Conservation (phyloP, 2,113 vertebrate genomes). For the Cyprinodon brontotheroides region DNA sequence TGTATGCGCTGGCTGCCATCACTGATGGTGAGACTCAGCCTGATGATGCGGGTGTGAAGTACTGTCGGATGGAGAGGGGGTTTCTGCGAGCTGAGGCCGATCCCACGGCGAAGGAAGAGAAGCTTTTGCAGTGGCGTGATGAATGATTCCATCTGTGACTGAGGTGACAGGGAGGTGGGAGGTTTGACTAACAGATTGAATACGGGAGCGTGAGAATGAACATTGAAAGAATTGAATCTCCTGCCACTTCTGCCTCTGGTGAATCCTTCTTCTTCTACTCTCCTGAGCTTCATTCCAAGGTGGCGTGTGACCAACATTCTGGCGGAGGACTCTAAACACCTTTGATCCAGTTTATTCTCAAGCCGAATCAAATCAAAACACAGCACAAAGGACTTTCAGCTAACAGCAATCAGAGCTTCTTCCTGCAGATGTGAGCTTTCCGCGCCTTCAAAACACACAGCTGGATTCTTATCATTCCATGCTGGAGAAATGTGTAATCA, state of each 20-base stretch:
- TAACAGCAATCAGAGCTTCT: slow-evolving; percentile 19
- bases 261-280: background rate
- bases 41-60: slow-evolving; percentile 43
- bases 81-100: slow-evolving; percentile 34
- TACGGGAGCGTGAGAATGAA: slow-evolving; percentile 47
- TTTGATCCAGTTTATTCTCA: background rate
- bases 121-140: slow-evolving; percentile 29
- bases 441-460: slow-evolving; percentile 35
- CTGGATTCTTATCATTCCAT: slow-evolving; percentile 43
- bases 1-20: slow-evolving; percentile 19
- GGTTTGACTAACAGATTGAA: slow-evolving; percentile 50
- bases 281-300: background rate
- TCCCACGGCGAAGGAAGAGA: slow-evolving; percentile 24
- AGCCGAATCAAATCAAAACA: background rate
- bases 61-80: slow-evolving; percentile 34
- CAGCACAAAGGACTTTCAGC: background rate
- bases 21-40: slow-evolving; percentile 33
- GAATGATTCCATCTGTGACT: slow-evolving; percentile 59
- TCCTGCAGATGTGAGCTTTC: slow-evolving; percentile 51
- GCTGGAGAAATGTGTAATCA: slow-evolving; percentile 58
- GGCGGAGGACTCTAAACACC: background rate
- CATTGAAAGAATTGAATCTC: slow-evolving; percentile 42
- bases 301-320: background rate
- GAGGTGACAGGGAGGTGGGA: slow-evolving; percentile 49
- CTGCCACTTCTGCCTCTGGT: slow-evolving; percentile 22